Percentiles rank a stretch among this genome's conserved stretches.
These are phyloP conservation scores for Petrocephalus zakoni DNA, from an alignment of 2,113 vertebrate species.

Conservation along the genomic window DNA sequence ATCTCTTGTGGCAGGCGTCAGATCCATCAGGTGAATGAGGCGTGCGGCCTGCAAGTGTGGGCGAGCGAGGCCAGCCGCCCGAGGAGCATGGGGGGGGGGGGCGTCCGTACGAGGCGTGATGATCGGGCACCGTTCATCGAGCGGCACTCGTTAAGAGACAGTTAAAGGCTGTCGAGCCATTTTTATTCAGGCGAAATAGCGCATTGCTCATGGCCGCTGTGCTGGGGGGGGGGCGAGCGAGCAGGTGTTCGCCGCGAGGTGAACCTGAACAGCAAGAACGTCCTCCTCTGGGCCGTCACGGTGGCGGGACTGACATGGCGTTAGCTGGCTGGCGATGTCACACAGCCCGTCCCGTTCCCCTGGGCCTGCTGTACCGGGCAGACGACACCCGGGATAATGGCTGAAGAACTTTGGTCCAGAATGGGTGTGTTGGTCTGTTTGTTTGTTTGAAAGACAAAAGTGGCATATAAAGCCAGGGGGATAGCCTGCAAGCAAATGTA, in stretches of 20 bases:
- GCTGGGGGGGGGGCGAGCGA: conserved; percentile 41
- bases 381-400: neutral
- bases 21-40: conserved; percentile 56
- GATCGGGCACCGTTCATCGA: conserved; percentile 43
- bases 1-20: conserved; percentile 42
- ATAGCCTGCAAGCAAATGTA: neutral
- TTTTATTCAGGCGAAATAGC: conserved; percentile 46
- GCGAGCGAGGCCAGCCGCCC: neutral
- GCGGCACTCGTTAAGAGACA: conserved; percentile 64
- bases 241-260: conserved; percentile 56
- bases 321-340: neutral
- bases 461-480: neutral
- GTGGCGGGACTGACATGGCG: neutral
- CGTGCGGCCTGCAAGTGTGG: conserved; percentile 34
- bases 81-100: conserved; percentile 29
- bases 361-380: no score
- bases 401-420: neutral
- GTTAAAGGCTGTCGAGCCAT: conserved; percentile 55
- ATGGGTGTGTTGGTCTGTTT: neutral
- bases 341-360: neutral
- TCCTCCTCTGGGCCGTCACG: conserved; percentile 21
- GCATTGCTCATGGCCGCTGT: conserved; percentile 45
- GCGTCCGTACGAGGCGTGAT: conserved; percentile 10
- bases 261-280: conserved; percentile 43
- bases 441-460: neutral